These are phyloP conservation scores for Xanthorhoe designata DNA, from an alignment of 2,888 invertebrate genomes.

Conservation along the genomic window DNA sequence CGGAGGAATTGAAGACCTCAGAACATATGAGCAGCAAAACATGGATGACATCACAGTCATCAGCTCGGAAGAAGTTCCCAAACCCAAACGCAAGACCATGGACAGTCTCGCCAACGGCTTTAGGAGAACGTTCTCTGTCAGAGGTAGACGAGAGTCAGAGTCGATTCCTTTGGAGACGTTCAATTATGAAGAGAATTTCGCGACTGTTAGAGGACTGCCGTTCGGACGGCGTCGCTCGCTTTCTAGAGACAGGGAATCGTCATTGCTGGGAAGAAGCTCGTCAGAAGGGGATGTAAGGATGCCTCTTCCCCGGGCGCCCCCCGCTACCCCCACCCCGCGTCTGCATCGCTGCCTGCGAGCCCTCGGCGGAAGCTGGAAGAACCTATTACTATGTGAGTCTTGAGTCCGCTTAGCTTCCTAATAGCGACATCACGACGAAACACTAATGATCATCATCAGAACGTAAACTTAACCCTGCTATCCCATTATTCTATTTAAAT, in stretches of 20 bases:
- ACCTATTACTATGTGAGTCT: slow-evolving; percentile 90
- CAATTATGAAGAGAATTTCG: slow-evolving; percentile 72
- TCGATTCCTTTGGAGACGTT: slow-evolving; percentile 77
- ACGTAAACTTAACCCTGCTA: slow-evolving; percentile 66
- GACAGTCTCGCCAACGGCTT: slow-evolving; percentile 78
- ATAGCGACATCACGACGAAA: slow-evolving; percentile 40
- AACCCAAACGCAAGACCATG: slow-evolving; percentile 72
- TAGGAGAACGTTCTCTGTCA: slow-evolving; percentile 76
- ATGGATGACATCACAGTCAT: slow-evolving; percentile 79
- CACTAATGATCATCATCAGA: slow-evolving; percentile 55
- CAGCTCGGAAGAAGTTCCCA: slow-evolving; percentile 78
- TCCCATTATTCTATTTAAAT: slow-evolving; percentile 67
- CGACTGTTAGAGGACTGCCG: slow-evolving; percentile 77
- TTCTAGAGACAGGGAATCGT: slow-evolving; percentile 80
- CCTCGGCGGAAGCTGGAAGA: slow-evolving; percentile 92
- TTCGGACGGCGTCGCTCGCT: slow-evolving; percentile 78
- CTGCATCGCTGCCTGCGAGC: slow-evolving; percentile 90
- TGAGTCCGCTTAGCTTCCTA: slow-evolving; percentile 81
- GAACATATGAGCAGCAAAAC: slow-evolving; percentile 63
- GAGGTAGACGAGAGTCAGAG: slow-evolving; percentile 71
- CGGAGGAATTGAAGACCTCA: slow-evolving; percentile 74
- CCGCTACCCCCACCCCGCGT: slow-evolving; percentile 75
- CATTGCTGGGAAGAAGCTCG: slow-evolving; percentile 87
- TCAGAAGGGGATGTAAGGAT: slow-evolving; percentile 89
- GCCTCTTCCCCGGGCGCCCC: slow-evolving; percentile 69